These are phyloP conservation scores for Aporophyla lueneburgensis DNA, from an alignment of 2,888 invertebrate genomes.

Conservation along the genomic window DNA sequence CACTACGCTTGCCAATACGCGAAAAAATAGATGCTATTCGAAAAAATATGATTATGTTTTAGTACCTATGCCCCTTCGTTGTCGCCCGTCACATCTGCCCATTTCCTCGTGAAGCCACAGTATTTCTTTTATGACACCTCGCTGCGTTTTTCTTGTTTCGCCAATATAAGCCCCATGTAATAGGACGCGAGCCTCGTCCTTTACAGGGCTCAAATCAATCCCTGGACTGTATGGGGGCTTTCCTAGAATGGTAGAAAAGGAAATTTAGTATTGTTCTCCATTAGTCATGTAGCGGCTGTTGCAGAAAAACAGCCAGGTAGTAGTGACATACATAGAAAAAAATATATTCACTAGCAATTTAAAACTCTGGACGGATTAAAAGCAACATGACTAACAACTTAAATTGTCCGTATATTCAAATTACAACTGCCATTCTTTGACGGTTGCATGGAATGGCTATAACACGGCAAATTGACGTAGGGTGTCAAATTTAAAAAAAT, in stretches of 20 bases:
- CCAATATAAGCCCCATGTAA: constrained; percentile 40
- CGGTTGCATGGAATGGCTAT: too few relatives aligned
- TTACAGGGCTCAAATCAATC: constrained; percentile 43
- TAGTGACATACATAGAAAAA: too few relatives aligned
- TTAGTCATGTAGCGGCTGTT: background rate
- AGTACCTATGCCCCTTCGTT: background rate
- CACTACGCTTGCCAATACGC: too few relatives aligned
- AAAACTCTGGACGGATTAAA: too few relatives aligned
- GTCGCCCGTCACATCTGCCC: background rate
- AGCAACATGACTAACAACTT: too few relatives aligned
- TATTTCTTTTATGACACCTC: constrained; percentile 41
- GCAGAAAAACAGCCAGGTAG: constrained; percentile 7
- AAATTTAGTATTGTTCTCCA: constrained; percentile 2
- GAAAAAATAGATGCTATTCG: background rate
- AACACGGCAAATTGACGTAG: too few relatives aligned
- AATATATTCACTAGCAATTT: background rate
- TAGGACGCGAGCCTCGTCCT: constrained; percentile 18
- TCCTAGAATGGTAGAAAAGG: constrained; percentile 6
- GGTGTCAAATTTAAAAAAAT: too few relatives aligned
- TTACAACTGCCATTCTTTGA: too few relatives aligned
- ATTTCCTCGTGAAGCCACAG: constrained; percentile 36
- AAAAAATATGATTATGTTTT: constrained; percentile 7
- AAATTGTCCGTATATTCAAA: too few relatives aligned
- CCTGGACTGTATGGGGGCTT: constrained; percentile 19
- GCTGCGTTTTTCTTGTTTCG: constrained; percentile 7